Evolutionary conservation across 2,113 vertebrate genomes (phyloP), one percentile per base, ranked within the genome.

Genomic region (Lophochroa leadbeateri): DNA sequence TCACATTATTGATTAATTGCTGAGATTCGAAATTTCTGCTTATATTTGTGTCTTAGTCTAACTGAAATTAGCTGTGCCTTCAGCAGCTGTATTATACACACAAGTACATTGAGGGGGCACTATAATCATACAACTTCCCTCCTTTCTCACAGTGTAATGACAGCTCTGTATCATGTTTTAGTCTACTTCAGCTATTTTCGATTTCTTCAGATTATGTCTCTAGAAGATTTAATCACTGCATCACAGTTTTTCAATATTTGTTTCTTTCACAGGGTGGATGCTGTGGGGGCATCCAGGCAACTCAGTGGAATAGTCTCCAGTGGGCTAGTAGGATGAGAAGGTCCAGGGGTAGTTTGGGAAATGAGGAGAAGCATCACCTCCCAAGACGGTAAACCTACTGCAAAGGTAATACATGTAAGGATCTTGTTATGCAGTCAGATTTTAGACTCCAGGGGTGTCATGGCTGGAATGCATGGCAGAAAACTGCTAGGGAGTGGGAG

Each of bases 321-420:
- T 86, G 88, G 82, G 68, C 68, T 93, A 63, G 68, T 92, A 96
- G 76, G 76, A 96, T 95, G 93, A 94, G 90, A 95, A 94, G 68
- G 46, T 93, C 85, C 79, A 81, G 21, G 85, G 60, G 9, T 93
- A 29, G 88, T 92, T 86, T 93, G 93, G 47, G 57, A 88, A 83
- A 71, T 29, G 0, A 92, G 70, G 84, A 95, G 82, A 93, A 84
- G 11, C 82, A 84, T 86, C 92, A 90, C 35, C 43, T 93, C 76
- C 80, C 47, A 3, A 81, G 94, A 90, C 52, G 64, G 76, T 96
- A 95, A 93, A 90, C 18, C 82, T 77, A 13, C 94, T 68, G 9
- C 63, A 86, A 95, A 96, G 93, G 92, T 94, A 96, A 95, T 60
- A 88, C 33, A 1, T 43, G 53, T 8, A 37, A 74, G 82, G 60